Base-by-base conservation (phyloP, 1,140 invertebrate species). In the Bradysia coprophila region DNA sequence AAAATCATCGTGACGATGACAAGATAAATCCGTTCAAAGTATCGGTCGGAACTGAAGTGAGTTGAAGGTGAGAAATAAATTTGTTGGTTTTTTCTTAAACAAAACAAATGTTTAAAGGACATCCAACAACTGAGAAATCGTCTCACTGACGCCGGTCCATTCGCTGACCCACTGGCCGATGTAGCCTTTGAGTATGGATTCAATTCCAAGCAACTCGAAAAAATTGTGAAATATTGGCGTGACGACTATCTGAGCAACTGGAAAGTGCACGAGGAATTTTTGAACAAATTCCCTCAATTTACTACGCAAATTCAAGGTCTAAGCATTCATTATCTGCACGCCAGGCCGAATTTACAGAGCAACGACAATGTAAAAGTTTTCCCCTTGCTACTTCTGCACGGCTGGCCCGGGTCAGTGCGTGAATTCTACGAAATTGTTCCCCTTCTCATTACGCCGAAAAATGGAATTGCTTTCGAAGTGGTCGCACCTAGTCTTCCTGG, bases 391-490 rank as follows among this genome's bases (percentile, higher is more conserved):
- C 19, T 94, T 1, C 49, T 86, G 3, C 88, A 94, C 52, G 89
- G 89, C 13, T 95, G 89, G 90, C 90, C 90, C 2, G 87, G 90
- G 20, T 85, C 82, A 0, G 67, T 92, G 2, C 65, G 80, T 9
- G 86, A 93, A 58, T 92, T 91, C 55, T 81, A 83, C 46, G 79
- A 86, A 50, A 65, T 88, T 1, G 76, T 84, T 38, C 81, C 80
- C 0, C 41, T 77, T 3, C 59, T 88, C 1, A 38, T 72, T 4
- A 59, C 63, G 38, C 56, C 64, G 21, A 66, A 66, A 8, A 61
- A 66, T 34, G 64, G 78, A 46, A 76, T 81, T 49, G 79, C n/a
- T n/a, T n/a, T n/a, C n/a, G n/a, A n/a, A n/a, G n/a, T n/a, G n/a
- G n/a, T n/a, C n/a, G n/a, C n/a, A n/a, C n/a, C n/a, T n/a, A 31